Conservation (phyloP, 1,140 invertebrate genomes). For the Megalopta genalis region DNA sequence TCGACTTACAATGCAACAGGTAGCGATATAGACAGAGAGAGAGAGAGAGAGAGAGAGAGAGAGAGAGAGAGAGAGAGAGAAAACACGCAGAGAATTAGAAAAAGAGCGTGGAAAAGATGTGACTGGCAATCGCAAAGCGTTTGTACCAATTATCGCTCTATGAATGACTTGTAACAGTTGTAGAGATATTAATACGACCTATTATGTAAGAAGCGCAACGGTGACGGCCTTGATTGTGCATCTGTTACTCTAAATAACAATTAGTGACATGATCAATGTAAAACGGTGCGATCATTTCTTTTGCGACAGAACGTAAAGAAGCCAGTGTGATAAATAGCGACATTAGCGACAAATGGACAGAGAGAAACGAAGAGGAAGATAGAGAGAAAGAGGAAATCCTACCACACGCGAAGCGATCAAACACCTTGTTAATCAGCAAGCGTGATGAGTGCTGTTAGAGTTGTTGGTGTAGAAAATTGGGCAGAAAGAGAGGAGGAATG, state of each 20-base stretch:
- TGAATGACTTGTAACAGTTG: neutral
- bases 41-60: neutral
- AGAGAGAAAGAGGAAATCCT: no score
- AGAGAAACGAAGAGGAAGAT: no score
- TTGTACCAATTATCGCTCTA: slow-evolving; percentile 5
- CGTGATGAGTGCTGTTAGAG: slow-evolving; percentile 7
- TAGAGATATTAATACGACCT: slow-evolving; percentile 4
- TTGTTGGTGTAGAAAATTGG: slow-evolving; percentile 14
- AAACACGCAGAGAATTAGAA: neutral
- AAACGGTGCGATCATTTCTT: neutral
- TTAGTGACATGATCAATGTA: slow-evolving; percentile 18
- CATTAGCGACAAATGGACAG: neutral
- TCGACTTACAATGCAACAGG: slow-evolving; percentile 1
- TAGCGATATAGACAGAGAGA: neutral
- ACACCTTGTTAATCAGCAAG: slow-evolving; percentile 12
- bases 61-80: neutral
- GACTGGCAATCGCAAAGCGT: slow-evolving; percentile 15
- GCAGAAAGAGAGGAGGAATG: neutral
- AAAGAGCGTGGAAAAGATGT: no score
- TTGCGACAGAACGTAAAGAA: neutral
- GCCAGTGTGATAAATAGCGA: neutral
- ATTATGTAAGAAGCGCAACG: slow-evolving; percentile 10
- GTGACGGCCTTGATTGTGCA: neutral
- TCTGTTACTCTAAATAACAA: slow-evolving; percentile 18
- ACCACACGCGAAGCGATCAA: slow-evolving; percentile 30